Evolutionary conservation across 2,888 invertebrate genomes (phyloP), one percentile per base, ranked within the genome.

Genomic region (Synanthedon andrenaeformis): DNA sequence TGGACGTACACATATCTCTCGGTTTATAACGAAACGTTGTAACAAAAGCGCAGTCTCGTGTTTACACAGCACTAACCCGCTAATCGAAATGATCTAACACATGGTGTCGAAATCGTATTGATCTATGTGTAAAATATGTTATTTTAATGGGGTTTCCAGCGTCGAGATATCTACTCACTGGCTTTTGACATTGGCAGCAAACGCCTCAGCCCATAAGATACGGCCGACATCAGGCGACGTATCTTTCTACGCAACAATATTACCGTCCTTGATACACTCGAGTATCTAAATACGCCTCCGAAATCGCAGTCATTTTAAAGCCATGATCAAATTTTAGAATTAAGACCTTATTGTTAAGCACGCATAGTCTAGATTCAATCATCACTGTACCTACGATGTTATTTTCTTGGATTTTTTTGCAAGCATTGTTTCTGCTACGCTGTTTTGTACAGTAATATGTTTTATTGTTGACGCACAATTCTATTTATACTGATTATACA

Each of bases 81-180:
- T 85, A 84, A 84, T 72, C 62, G 51, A 70, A 64, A 62, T 51
- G 13, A 35, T 49, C 28, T 76, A 76, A 78, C 76, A 72, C 73
- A 72, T 73, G 76, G 76, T 75, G 70, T 70, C 67, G 60, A 74
- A 70, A 65, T 72, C 64, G 60, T 66, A 54, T 65, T 74, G 71
- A 74, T 12, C 70, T 82, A 72, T 84, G 76, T 82, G 76, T 81
- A 78, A 79, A 72, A 72, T 74, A 76, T 52, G 70, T 76, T 77
- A 74, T 86, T 86, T 86, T 85, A 69, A 82, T 85, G 79, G 82
- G 86, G 85, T 88, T 82, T 88, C 74, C 88, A 88, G 88, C 88
- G 80, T 88, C 88, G 82, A 88, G 88, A 74, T 88, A 88, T 72
- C 88, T 88, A 74, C 88, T 88, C 72, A 86, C 88, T 80, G 88